Evolutionary conservation across 2,797 vertebrate genomes (phyloP).

Genomic region (Poecilia picta): DNA sequence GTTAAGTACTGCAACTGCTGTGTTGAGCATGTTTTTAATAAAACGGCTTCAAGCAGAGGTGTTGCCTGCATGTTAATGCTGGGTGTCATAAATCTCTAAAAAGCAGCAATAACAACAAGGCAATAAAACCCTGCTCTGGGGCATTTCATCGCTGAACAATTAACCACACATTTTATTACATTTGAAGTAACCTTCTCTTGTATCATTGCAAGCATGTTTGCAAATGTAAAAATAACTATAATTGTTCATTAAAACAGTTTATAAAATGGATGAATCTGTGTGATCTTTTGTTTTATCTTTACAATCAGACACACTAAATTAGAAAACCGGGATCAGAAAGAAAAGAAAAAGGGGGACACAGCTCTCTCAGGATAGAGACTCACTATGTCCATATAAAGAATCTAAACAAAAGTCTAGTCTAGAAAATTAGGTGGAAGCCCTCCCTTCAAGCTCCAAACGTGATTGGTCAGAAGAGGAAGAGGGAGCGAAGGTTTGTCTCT

Average conservation of each 20-base stretch:
- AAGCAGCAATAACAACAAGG: conserved; percentile 34
- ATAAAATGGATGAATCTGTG: conserved; percentile 8
- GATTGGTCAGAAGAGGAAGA: conserved; percentile 57
- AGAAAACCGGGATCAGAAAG: conserved; percentile 11
- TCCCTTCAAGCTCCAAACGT: conserved; percentile 47
- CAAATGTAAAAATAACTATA: not conserved
- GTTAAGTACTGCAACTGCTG: conserved; percentile 29
- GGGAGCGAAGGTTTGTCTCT: conserved; percentile 56
- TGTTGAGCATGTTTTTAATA: conserved; percentile 47
- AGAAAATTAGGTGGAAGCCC: conserved; percentile 51
- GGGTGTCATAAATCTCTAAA: conserved; percentile 41
- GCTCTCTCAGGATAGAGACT: conserved; percentile 37
- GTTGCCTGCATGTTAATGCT: conserved; percentile 25
- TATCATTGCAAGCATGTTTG: not conserved
- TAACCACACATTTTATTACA: conserved; percentile 53
- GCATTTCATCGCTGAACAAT: conserved; percentile 45
- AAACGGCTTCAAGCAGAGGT: conserved; percentile 43
- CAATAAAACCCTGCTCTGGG: conserved; percentile 24
- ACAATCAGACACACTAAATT: conserved; percentile 38
- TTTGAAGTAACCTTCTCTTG: conserved; percentile 27
- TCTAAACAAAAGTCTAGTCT: conserved; percentile 32
- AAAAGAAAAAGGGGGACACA: conserved; percentile 38
- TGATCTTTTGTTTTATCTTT: conserved; percentile 27
- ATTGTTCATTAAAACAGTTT: not conserved
- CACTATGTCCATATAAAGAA: conserved; percentile 54